These are phyloP conservation scores for Chromis chromis DNA, from an alignment of 2,797 vertebrate species.

Conservation along the genomic window DNA sequence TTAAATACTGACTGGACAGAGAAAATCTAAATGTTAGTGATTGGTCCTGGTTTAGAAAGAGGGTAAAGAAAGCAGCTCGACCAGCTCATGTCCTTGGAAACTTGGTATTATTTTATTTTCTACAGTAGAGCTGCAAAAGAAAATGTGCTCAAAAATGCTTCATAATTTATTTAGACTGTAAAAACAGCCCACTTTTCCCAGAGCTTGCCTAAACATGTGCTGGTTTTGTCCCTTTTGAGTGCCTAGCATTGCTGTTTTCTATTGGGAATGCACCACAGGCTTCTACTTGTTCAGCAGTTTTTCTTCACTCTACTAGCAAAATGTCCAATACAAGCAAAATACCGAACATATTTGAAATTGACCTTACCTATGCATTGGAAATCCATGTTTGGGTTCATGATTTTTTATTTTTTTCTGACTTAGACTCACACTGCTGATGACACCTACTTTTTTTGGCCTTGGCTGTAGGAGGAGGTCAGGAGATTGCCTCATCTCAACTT, in stretches of 20 bases:
- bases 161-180: conserved; percentile 47
- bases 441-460: not conserved
- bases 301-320: not conserved
- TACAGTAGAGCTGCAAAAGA: conserved; percentile 1
- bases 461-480: conserved; percentile 15
- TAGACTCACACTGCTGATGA: not conserved
- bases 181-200: conserved; percentile 33
- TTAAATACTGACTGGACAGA: not conserved
- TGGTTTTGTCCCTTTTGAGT: conserved; percentile 23
- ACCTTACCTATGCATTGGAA: not conserved
- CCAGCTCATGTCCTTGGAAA: not conserved
- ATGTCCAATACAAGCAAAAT: not conserved
- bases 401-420: conserved; percentile 2
- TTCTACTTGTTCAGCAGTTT: conserved; percentile 31
- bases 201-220: not conserved
- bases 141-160: conserved; percentile 32
- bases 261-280: conserved; percentile 12
- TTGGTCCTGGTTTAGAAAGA: not conserved
- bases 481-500: conserved; percentile 42
- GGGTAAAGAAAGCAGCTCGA: not conserved
- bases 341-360: not conserved
- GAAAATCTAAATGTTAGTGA: not conserved
- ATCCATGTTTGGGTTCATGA: conserved; percentile 1
- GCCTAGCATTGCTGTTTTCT: conserved; percentile 16
- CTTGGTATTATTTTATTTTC: not conserved